phyloP scores from a whole-genome alignment of 2,888 invertebrate genomes.

The Anticlea derivata region DNA sequence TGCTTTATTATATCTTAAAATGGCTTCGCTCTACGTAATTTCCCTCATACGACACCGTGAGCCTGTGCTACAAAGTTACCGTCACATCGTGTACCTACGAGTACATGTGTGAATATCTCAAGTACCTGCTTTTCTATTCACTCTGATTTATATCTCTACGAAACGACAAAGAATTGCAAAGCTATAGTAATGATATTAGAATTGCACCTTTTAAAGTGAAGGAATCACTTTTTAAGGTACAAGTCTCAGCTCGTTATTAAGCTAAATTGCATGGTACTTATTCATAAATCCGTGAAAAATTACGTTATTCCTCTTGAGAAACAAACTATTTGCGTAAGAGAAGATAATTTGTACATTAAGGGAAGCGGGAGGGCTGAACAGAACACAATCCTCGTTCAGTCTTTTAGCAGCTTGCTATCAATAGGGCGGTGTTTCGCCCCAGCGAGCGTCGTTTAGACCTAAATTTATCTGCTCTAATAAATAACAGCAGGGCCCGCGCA shows the following conservation, averaged over 20 bases:
- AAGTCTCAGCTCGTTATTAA: too few species aligned
- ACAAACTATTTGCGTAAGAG: too few species aligned
- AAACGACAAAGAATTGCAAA: conserved; percentile 17
- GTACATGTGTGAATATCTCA: conserved; percentile 39
- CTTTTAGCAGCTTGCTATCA: conserved; percentile 26
- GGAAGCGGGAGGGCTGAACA: too few species aligned
- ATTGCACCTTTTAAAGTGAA: conserved; percentile 9
- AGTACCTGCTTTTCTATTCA: conserved; percentile 19
- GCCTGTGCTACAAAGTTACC: conserved; percentile 43
- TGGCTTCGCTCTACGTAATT: conserved; percentile 55
- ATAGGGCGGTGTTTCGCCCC: conserved; percentile 23
- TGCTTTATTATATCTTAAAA: conserved; percentile 58
- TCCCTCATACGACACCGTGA: conserved; percentile 45
- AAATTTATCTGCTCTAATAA: conserved; percentile 74
- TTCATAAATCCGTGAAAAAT: too few species aligned
- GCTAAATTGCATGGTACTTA: too few species aligned
- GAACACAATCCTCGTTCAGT: conserved; percentile 5
- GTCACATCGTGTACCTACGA: conserved; percentile 35
- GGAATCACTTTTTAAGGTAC: too few species aligned
- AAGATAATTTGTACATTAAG: too few species aligned
- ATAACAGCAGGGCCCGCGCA: conserved; percentile 57
- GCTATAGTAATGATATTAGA: conserved; percentile 25
- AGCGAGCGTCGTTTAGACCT: conserved; percentile 52
- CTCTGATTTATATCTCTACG: conserved; percentile 20
- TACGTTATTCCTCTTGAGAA: too few species aligned